phyloP scores from a whole-genome alignment of 2,113 vertebrate genomes.

The Parotia lawesii region DNA sequence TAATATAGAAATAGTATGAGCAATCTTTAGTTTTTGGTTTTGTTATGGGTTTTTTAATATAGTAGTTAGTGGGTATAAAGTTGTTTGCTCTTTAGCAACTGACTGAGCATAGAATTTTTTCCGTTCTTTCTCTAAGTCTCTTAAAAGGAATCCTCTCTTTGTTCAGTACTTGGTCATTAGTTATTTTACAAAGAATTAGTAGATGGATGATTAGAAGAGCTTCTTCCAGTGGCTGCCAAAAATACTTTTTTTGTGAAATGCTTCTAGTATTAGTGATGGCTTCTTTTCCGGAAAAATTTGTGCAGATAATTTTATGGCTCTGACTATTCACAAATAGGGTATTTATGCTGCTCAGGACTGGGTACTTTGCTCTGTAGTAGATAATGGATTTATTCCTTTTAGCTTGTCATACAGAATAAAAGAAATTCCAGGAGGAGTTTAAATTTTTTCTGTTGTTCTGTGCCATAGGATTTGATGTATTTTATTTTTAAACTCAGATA shows the following conservation, averaged over 20 bases:
- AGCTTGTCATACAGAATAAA: not conserved
- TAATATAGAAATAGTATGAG: not conserved
- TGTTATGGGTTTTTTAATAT: not conserved
- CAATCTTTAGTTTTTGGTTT: not conserved
- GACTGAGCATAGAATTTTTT: not conserved
- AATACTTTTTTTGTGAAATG: not conserved
- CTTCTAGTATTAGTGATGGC: not conserved
- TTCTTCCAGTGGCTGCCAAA: not conserved
- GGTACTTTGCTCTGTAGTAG: not conserved
- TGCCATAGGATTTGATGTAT: not conserved
- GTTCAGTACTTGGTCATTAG: not conserved
- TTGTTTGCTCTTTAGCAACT: not conserved
- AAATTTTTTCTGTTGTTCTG: not conserved
- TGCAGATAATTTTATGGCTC: not conserved
- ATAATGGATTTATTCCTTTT: not conserved
- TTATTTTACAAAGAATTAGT: not conserved
- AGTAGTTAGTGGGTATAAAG: not conserved
- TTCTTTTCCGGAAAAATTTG: not conserved
- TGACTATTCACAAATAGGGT: not conserved
- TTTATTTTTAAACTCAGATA: not conserved
- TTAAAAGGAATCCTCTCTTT: not conserved
- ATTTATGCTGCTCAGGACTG: not conserved
- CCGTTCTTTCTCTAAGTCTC: not conserved
- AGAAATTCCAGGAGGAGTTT: not conserved
- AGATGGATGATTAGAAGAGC: not conserved